phyloP scores from a whole-genome alignment of 2,888 invertebrate genomes.

The Agrypnus murinus region DNA sequence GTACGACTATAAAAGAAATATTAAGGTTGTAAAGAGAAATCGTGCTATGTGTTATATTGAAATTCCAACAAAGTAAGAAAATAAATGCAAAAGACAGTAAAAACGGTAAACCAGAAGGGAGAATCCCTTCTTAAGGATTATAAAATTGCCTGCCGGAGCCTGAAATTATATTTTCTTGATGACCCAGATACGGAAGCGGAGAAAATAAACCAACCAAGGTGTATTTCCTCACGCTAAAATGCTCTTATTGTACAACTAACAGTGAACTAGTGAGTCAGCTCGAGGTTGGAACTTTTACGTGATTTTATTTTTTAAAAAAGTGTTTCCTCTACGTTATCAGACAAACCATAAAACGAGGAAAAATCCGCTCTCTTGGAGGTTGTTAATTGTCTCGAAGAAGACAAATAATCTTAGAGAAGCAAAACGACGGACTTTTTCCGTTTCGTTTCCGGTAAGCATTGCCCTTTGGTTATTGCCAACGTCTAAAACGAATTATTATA shows the following conservation, averaged over 20 bases:
- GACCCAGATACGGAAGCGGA: conserved; percentile 41
- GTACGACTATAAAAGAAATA: too few species aligned
- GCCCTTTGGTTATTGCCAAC: conserved; percentile 8
- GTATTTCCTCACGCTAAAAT: conserved; percentile 34
- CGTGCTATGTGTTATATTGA: background rate
- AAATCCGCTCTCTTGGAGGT: conserved; percentile 27
- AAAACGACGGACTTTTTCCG: conserved; percentile 24
- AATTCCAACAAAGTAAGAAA: conserved; percentile 1
- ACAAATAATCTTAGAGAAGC: conserved; percentile 30
- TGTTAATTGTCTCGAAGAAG: conserved; percentile 38
- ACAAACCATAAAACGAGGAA: conserved; percentile 30
- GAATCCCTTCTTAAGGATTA: conserved; percentile 48
- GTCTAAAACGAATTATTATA: background rate
- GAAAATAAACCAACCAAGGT: conserved; percentile 38
- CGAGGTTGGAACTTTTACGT: conserved; percentile 1
- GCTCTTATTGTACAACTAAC: conserved; percentile 33
- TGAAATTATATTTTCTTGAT: conserved; percentile 53
- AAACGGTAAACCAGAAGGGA: conserved; percentile 12
- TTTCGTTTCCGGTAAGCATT: conserved; percentile 14
- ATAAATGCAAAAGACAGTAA: conserved; percentile 7
- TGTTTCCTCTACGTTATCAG: conserved; percentile 20
- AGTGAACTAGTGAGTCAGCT: conserved; percentile 30
- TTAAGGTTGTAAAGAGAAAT: too few species aligned
- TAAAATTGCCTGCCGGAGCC: conserved; percentile 51
- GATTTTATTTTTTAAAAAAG: conserved; percentile 12